Evolutionary conservation across 2,797 vertebrate genomes (phyloP).

Genomic region (Sebastes nivosus): DNA sequence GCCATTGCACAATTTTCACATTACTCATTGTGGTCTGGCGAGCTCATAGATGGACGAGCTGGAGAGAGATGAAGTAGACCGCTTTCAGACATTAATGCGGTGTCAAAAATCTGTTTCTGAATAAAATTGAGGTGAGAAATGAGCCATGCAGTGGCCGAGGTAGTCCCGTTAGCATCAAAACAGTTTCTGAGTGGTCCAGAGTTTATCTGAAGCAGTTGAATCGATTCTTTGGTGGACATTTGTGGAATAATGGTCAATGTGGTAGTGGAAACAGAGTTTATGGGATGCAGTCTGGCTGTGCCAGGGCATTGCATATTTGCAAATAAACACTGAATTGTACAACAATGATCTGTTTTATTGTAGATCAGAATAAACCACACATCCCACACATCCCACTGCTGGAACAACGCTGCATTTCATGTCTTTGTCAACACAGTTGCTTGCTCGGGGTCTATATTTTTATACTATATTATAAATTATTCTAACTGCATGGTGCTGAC

Average conservation of each 20-base stretch:
- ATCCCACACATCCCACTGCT: slow-evolving; percentile 1
- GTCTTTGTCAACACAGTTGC: neutral
- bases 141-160: neutral
- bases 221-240: neutral
- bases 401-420: neutral
- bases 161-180: neutral
- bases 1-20: slow-evolving; percentile 23
- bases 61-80: slow-evolving; percentile 4
- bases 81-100: neutral
- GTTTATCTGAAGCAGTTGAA: neutral
- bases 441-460: neutral
- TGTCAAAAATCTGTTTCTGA: neutral
- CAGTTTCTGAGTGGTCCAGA: neutral
- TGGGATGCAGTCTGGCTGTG: neutral
- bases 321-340: neutral
- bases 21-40: slow-evolving; percentile 43
- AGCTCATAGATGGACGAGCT: slow-evolving; percentile 1
- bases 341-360: slow-evolving; percentile 5
- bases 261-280: neutral
- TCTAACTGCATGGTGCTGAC: neutral
- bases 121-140: neutral
- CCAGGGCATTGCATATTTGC: neutral
- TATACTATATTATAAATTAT: neutral
- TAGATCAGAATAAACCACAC: neutral
- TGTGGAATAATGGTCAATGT: slow-evolving; percentile 3